Evolutionary conservation across 2,113 vertebrate species (phyloP), one percentile per base, ranked within the genome.

Genomic region (Trogon surrucura): DNA sequence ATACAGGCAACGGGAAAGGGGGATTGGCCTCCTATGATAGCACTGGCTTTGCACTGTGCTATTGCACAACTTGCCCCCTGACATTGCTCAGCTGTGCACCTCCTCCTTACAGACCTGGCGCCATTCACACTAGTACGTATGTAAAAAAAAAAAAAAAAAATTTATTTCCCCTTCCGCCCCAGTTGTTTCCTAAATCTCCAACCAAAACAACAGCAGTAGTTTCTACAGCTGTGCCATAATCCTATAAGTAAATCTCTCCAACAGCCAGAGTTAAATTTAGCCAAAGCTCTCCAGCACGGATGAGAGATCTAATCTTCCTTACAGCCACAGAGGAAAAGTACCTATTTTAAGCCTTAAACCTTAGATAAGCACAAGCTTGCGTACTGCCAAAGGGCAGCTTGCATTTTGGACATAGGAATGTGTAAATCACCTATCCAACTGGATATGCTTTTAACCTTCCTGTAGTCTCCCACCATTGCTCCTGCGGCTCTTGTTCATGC

Each of bases 231-330:
- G 60, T 85, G 50, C 38, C 61, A 53, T 64, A 87, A 87, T 64
- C 32, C 51, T 87, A 67, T 17, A 34, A 86, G 48, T n/a, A 91
- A 81, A 11, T 85, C 74, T 69, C 72, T 89, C 81, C 66, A 89
- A 69, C 13, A 64, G 26, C 14, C 38, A 61, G 56, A 86, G 87
- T 67, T 71, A 94, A 91, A 94, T 89, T 66, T 81, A 93, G 66
- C 45, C 7, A 9, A 87, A 60, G 45, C 0, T 0, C 15, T 67
- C 29, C 53, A 53, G 57, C 44, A 79, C 17, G 66, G 70, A 72
- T 88, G 61, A 95, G 23, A 94, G 44, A 87, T 45, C 38, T 95
- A 82, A 94, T 91, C 70, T 89, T 85, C 74, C 86, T 65, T 56
- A 57, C 26, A 89, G 73, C n/a, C 66, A 85, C 29, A 69, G 45